Percentiles rank a stretch among this genome's conserved stretches.
Evolutionary conservation across 2,797 vertebrate genomes (phyloP).

Genomic region (Sparidentex hasta): DNA sequence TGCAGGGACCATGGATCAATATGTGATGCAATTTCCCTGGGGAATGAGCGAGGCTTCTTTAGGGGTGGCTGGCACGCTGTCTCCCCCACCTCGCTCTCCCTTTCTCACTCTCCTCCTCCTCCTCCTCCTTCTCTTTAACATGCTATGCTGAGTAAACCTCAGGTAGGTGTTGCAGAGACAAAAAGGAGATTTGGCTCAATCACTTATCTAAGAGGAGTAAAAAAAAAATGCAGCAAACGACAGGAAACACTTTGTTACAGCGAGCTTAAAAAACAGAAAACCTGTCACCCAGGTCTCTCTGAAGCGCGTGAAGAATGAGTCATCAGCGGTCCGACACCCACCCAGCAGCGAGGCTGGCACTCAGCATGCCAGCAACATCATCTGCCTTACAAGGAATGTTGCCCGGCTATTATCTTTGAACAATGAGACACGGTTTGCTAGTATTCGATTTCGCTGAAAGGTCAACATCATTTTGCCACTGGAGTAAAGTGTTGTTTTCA

Average conservation of each 20-base stretch:
- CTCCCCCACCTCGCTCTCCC: slow-evolving; percentile 15
- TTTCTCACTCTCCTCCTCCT: background rate
- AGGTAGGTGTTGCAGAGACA: slow-evolving; percentile 47
- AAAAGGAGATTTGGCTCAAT: slow-evolving; percentile 52
- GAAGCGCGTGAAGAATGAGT: slow-evolving; percentile 70
- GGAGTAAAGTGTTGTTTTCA: slow-evolving; percentile 80
- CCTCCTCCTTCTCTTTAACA: slow-evolving; percentile 22
- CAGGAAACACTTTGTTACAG: slow-evolving; percentile 60
- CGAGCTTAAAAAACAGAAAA: slow-evolving; percentile 56
- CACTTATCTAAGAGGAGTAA: slow-evolving; percentile 57
- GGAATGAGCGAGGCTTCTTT: slow-evolving; percentile 64
- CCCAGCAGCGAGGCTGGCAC: slow-evolving; percentile 55
- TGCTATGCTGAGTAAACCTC: slow-evolving; percentile 50
- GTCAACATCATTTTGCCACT: slow-evolving; percentile 78
- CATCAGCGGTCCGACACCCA: slow-evolving; percentile 69
- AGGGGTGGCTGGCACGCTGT: slow-evolving; percentile 52
- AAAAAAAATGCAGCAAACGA: slow-evolving; percentile 37
- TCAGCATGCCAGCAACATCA: slow-evolving; percentile 71
- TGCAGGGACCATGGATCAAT: slow-evolving; percentile 76
- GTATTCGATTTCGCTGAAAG: slow-evolving; percentile 74
- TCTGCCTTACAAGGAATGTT: slow-evolving; percentile 71
- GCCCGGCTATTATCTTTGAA: slow-evolving; percentile 78
- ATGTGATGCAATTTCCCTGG: slow-evolving; percentile 80
- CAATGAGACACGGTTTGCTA: slow-evolving; percentile 72
- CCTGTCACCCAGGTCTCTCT: slow-evolving; percentile 67